Evolutionary conservation across 2,113 vertebrate species (phyloP).

Genomic region (Pleuronectes platessa): DNA sequence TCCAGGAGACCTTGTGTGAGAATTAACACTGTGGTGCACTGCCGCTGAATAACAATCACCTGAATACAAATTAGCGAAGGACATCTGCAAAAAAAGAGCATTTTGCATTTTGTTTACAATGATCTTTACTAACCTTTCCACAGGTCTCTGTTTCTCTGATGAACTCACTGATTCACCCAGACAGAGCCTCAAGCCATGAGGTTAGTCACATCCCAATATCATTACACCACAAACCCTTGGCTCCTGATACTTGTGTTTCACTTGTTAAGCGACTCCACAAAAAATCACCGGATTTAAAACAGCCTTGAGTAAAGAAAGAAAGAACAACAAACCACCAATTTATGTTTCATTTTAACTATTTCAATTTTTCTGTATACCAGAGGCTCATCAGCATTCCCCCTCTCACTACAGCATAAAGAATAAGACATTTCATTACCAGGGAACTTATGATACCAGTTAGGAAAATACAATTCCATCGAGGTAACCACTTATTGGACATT

Average conservation of each 20-base stretch:
- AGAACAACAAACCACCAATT: too few species aligned
- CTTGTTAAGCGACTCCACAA: neutral
- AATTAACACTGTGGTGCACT: neutral
- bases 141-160: neutral
- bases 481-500: too few species aligned
- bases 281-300: neutral
- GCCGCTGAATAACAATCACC: neutral
- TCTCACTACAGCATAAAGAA: too few species aligned
- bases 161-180: neutral
- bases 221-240: neutral
- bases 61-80: neutral
- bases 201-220: neutral
- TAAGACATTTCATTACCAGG: too few species aligned
- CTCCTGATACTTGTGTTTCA: neutral
- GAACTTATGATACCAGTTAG: too few species aligned
- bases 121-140: neutral
- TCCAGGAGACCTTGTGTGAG: neutral
- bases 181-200: neutral
- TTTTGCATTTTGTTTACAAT: neutral
- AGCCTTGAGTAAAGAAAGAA: neutral
- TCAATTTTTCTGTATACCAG: too few species aligned
- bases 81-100: neutral
- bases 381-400: too few species aligned
- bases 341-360: too few species aligned
- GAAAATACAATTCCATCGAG: too few species aligned